phyloP scores from a whole-genome alignment of 2,888 invertebrate species.

The Rhagonycha fulva region DNA sequence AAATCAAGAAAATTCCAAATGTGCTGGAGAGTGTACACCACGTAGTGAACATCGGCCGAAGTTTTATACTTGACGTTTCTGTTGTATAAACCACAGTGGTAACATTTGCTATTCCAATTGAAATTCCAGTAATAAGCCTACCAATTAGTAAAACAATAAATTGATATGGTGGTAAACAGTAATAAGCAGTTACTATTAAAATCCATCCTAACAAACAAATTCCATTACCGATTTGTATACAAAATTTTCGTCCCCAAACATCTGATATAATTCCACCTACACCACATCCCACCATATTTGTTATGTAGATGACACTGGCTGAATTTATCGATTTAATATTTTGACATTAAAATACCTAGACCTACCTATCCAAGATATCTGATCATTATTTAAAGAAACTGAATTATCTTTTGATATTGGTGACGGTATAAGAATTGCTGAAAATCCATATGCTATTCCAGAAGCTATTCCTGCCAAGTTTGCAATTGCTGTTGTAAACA shows the following conservation, averaged over 20 bases:
- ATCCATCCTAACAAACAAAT: background rate
- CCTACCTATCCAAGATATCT: background rate
- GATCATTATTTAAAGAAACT: background rate
- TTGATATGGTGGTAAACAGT: background rate
- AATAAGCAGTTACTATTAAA: background rate
- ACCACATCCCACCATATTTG: background rate
- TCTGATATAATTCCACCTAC: background rate
- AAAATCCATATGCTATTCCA: background rate
- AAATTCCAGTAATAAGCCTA: background rate
- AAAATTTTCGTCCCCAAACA: background rate
- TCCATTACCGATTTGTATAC: background rate
- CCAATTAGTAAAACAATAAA: background rate
- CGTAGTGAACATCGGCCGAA: background rate
- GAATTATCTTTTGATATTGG: background rate
- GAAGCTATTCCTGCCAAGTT: background rate
- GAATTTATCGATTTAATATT: background rate
- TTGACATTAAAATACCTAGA: background rate
- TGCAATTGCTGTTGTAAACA: background rate
- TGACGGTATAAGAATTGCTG: background rate
- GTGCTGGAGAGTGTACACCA: background rate
- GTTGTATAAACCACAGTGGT: background rate
- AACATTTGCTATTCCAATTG: background rate
- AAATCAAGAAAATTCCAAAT: background rate
- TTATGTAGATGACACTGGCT: background rate
- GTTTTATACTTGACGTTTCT: background rate